phyloP scores from a whole-genome alignment of 2,888 invertebrate species.

The Drosophila paucipuncta region DNA sequence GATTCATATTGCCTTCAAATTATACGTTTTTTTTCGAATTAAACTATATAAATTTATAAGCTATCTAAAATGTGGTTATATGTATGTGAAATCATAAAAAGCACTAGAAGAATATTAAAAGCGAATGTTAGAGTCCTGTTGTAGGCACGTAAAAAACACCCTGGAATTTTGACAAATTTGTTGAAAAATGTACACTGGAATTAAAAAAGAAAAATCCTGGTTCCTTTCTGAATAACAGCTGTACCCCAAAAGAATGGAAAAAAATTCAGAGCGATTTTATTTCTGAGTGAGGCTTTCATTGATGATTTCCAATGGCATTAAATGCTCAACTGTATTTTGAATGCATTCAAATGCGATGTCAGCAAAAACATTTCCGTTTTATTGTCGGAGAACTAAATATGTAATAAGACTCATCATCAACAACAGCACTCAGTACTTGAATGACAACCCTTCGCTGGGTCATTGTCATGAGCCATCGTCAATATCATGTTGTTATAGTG shows the following conservation, averaged over 20 bases:
- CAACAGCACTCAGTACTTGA: slow-evolving; percentile 10
- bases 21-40: no score
- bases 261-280: background rate
- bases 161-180: background rate
- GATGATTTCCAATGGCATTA: background rate
- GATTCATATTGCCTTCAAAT: no score
- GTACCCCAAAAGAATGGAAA: background rate
- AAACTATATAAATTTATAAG: no score
- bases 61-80: no score
- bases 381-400: slow-evolving; percentile 11
- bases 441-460: slow-evolving; percentile 38
- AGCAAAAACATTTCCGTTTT: slow-evolving; percentile 33
- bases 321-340: background rate
- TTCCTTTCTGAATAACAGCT: background rate
- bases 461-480: slow-evolving; percentile 55
- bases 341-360: slow-evolving; percentile 12
- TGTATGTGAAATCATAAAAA: no score
- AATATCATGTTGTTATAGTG: slow-evolving; percentile 52
- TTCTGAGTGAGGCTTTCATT: background rate
- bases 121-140: background rate
- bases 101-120: background rate
- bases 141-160: background rate
- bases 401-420: slow-evolving; percentile 10
- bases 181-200: background rate
- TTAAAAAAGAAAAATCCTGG: background rate